Percentiles rank a stretch among this genome's conserved stretches.
Conservation (phyloP, 2,888 invertebrate genomes). For the Heliconius charithonia region DNA sequence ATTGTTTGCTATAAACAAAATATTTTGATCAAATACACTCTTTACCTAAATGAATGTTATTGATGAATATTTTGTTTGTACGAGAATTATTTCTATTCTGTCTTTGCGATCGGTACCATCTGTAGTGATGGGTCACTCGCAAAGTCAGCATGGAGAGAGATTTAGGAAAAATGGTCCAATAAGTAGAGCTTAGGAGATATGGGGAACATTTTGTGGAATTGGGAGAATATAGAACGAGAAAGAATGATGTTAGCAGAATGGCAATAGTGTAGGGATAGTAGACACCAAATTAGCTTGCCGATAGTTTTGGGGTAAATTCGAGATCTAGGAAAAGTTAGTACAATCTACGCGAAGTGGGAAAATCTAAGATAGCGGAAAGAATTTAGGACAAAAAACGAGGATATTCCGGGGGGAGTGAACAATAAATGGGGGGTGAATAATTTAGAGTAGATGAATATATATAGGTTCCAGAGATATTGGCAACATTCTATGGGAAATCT, state of each 20-base stretch:
- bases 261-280: too few relatives aligned
- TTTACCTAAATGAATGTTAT: background rate
- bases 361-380: too few relatives aligned
- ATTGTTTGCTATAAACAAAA: constrained; percentile 36
- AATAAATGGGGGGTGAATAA: too few relatives aligned
- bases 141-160: background rate
- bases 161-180: background rate
- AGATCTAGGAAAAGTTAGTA: background rate
- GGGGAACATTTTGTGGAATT: background rate
- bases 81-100: constrained; percentile 12
- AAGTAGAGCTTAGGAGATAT: too few relatives aligned
- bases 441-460: too few relatives aligned
- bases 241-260: too few relatives aligned
- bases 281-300: too few relatives aligned
- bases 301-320: too few relatives aligned
- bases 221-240: too few relatives aligned
- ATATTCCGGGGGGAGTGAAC: too few relatives aligned
- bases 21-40: background rate
- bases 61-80: constrained; percentile 16
- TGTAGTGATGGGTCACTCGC: constrained; percentile 16
- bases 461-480: background rate
- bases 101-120: constrained; percentile 1
- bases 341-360: too few relatives aligned
- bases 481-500: background rate
- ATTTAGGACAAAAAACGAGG: too few relatives aligned